These are phyloP conservation scores for Dexiosoma caninum DNA, from an alignment of 2,888 invertebrate species.

Conservation along the genomic window DNA sequence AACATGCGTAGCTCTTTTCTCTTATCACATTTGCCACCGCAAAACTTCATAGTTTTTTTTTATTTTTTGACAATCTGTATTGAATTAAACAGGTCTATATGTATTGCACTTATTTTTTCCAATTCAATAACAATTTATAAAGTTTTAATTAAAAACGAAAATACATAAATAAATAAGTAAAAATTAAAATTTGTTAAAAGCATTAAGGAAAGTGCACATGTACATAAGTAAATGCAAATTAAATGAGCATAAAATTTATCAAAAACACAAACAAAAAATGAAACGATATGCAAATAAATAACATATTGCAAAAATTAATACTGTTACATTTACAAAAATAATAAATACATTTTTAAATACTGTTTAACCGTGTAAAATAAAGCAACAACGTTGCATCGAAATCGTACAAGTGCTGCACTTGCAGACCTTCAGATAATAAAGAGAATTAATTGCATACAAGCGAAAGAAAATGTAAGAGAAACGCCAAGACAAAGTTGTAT, in stretches of 20 bases:
- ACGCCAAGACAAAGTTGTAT: not conserved
- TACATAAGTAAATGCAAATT: slow-evolving; percentile 25
- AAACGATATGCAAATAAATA: too few relatives aligned
- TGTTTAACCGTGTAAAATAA: slow-evolving; percentile 32
- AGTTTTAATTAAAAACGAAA: slow-evolving; percentile 2
- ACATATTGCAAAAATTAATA: slow-evolving; percentile 35
- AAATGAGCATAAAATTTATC: not conserved
- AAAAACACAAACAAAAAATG: not conserved
- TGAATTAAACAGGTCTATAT: slow-evolving; percentile 13
- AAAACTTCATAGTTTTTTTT: not conserved
- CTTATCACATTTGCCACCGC: not conserved
- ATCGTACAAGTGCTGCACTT: slow-evolving; percentile 36
- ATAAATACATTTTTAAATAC: slow-evolving; percentile 36
- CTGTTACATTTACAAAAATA: not conserved
- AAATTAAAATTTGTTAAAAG: too few relatives aligned
- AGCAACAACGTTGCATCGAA: slow-evolving; percentile 37
- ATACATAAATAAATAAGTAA: not conserved
- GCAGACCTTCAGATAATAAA: slow-evolving; percentile 4
- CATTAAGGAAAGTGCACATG: slow-evolving; percentile 2
- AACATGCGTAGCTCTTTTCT: not conserved
- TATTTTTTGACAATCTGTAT: slow-evolving; percentile 18
- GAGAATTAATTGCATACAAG: not conserved
- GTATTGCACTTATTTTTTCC: slow-evolving; percentile 27
- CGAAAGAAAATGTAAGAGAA: not conserved
- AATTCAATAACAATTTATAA: slow-evolving; percentile 46